phyloP scores from a whole-genome alignment of 2,888 invertebrate species.

The Scaptomyza flava region DNA sequence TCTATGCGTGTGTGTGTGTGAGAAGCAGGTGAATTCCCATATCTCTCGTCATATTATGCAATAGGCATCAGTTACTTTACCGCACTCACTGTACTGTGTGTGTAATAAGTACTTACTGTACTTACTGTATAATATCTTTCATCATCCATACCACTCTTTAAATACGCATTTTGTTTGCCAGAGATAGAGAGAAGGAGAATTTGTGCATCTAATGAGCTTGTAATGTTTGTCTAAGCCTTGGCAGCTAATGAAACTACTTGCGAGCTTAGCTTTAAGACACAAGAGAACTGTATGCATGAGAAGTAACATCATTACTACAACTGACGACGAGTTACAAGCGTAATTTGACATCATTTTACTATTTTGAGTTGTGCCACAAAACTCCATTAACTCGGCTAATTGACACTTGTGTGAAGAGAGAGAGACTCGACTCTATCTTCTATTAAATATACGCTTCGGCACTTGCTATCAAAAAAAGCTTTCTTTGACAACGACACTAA shows the following conservation, averaged over 20 bases:
- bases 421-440: not conserved
- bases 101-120: not conserved
- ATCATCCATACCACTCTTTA: not conserved
- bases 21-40: not conserved
- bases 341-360: conserved; percentile 43
- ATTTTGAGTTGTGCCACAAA: conserved; percentile 1
- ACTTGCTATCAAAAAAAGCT: conserved; percentile 45
- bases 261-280: not conserved
- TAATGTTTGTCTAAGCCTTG: conserved; percentile 29
- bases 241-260: conserved; percentile 29
- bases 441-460: conserved; percentile 1
- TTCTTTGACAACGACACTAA: conserved; percentile 56
- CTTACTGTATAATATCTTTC: not conserved
- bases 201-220: conserved; percentile 61
- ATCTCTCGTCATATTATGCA: conserved; percentile 46
- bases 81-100: not conserved
- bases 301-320: conserved; percentile 12
- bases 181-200: no score
- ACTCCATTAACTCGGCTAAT: conserved; percentile 44
- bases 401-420: conserved; percentile 40
- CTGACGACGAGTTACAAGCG: not conserved
- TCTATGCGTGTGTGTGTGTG: conserved; percentile 1
- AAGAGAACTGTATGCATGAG: conserved; percentile 18
- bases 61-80: conserved; percentile 35
- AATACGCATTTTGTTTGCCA: conserved; percentile 2